Evolutionary conservation across 1,140 invertebrate species (phyloP), one percentile per base, ranked within the genome.

Genomic region (Ips typographus): DNA sequence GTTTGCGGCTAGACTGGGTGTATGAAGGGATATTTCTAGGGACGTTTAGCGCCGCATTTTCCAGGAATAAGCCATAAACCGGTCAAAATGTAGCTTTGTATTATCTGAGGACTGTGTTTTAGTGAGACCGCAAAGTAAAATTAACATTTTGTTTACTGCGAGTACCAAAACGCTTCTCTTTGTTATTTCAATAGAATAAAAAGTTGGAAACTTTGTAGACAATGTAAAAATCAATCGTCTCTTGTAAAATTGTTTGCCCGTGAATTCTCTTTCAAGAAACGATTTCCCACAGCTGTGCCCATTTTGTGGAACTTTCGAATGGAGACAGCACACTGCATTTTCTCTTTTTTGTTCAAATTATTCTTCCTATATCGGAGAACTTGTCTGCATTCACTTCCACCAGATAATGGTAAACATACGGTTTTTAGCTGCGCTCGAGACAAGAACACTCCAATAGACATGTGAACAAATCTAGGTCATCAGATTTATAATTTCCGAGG

Each of bases 21-120:
- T 73, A 73, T 72, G 72, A 76, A 76, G 72, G 76, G 73, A 75
- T 77, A 77, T 77, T 76, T 73, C 67, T 70, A 68, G 72, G 68
- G 76, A 77, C 76, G 71, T 77, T 75, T 77, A 76, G 73, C 75
- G 68, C 74, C 73, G 64, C 65, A 57, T 71, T 72, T 63, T 71
- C 67, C 68, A 51, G 70, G 69, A 71, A 75, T 76, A 76, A 76
- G 71, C 75, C 65, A 74, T 77, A 77, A 76, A 68, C 43, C 58
- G 72, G 39, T 55, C 53, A 56, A 65, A 55, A 43, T 43, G 42
- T 39, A n/a, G 8, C 40, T 65, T 44, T 42, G 37, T 36, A 56
- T 65, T 65, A 56, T 65, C 63, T 56, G 3, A 38, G 8, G 22
- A 56, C 8, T 65, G 36, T 65, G 40, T 65, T 42, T 65, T 43